phyloP scores from a whole-genome alignment of 2,888 invertebrate species.

The Cyclophora albipunctata region DNA sequence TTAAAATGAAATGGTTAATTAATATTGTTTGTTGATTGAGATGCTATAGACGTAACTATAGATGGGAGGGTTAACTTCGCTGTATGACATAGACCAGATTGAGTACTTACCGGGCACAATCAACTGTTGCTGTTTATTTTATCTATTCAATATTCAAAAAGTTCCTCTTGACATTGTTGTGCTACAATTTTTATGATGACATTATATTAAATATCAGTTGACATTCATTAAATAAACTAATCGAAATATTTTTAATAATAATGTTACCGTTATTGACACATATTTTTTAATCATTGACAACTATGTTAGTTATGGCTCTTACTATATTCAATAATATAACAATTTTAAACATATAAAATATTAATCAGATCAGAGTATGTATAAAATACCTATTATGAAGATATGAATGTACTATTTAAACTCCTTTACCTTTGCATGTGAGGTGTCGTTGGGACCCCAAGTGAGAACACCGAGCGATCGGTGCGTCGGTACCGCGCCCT shows the following conservation, averaged over 20 bases:
- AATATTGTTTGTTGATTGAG: slow-evolving; percentile 15
- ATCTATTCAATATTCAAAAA: slow-evolving; percentile 22
- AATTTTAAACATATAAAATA: too few relatives aligned
- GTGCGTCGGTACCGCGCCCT: too few relatives aligned
- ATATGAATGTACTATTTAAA: neutral
- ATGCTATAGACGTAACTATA: slow-evolving; percentile 25
- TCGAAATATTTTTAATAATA: neutral
- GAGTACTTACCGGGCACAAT: slow-evolving; percentile 4
- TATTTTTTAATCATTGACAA: neutral
- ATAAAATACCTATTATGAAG: too few relatives aligned
- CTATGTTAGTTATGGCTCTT: neutral
- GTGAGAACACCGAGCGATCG: too few relatives aligned
- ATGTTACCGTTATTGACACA: neutral
- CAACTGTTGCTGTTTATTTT: neutral
- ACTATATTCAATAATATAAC: neutral
- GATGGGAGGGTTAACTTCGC: slow-evolving; percentile 17
- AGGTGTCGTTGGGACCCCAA: slow-evolving; percentile 19
- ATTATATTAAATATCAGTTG: slow-evolving; percentile 21
- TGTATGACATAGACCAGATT: slow-evolving; percentile 1
- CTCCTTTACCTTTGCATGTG: slow-evolving; percentile 13
- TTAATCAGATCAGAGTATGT: neutral
- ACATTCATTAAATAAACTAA: neutral
- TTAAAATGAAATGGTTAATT: slow-evolving; percentile 3
- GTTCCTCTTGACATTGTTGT: slow-evolving; percentile 57
- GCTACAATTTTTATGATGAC: slow-evolving; percentile 34